Base-by-base conservation (phyloP, 2,797 vertebrate genomes). In the Atherinosoma microstoma region DNA sequence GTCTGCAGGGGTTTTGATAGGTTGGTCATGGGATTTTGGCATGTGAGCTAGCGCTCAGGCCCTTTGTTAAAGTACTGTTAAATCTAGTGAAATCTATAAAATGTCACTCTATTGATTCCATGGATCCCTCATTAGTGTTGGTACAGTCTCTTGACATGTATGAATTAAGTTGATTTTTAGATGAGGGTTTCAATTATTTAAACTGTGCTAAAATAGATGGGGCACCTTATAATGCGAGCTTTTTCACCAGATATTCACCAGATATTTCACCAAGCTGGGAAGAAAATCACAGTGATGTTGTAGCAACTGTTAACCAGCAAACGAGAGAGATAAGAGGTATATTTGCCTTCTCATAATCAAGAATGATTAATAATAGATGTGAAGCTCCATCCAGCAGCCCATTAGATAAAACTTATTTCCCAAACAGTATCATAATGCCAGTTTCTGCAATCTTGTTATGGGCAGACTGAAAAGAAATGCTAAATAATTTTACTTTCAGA, bases 201-300 rank as follows among this genome's bases (percentile, higher is more conserved):
- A 34, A 54, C 64, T 57, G 42, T 29, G 6, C n/a, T 24, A n/a
- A 64, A 76, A 75, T 74, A 63, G 67, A 80, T 15, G 34, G n/a
- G 20, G 36, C 24, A 1, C 27, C n/a, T 34, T 67, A 82, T 78
- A 75, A 84, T 71, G 30, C 78, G n/a, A 64, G 27, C 11, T 71
- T 30, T 65, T 84, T 62, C 69, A 69, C 40, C 60, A 51, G 16
- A 71, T 54, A 27, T 16, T 58, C 30, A 4, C 3, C 30, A 32
- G 30, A 32, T 32, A 4, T 32, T 32, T 32, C 30, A 32, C 6
- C 30, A 32, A 32, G 24, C 24, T 27, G 24, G 24, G 24, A 27
- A 27, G 30, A 32, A 32, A 32, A 6, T 32, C 30, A 32, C 3
- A 32, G 30, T 32, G 30, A 32, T 32, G 30, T 32, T 6, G 30